Conservation (phyloP, 2,888 invertebrate genomes). For the Dryobota labecula region DNA sequence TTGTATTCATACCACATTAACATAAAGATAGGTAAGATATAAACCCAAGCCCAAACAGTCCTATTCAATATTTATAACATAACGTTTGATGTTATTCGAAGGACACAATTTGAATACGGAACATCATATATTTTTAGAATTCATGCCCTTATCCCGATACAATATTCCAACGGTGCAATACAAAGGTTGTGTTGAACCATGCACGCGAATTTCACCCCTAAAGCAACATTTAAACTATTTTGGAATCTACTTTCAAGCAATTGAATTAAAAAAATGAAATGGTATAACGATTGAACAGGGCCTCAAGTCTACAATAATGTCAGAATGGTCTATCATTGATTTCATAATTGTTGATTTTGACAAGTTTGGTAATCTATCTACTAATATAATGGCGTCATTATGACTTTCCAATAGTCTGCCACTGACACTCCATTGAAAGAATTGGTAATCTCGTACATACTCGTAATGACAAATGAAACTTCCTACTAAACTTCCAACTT, state of each 20-base stretch:
- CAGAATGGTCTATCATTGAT: too few relatives aligned
- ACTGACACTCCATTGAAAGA: too few relatives aligned
- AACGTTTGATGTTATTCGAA: conserved; percentile 13
- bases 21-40: background rate
- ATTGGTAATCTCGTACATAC: too few relatives aligned
- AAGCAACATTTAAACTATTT: background rate
- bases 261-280: background rate
- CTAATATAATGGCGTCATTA: too few relatives aligned
- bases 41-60: background rate
- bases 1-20: conserved; percentile 10
- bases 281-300: conserved; percentile 1
- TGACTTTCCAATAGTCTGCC: too few relatives aligned
- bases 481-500: too few relatives aligned
- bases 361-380: too few relatives aligned
- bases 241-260: background rate
- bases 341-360: too few relatives aligned
- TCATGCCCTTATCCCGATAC: background rate
- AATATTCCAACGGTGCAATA: conserved; percentile 4
- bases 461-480: too few relatives aligned
- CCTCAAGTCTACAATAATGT: too few relatives aligned
- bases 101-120: conserved; percentile 36
- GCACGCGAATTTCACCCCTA: conserved; percentile 2
- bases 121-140: conserved; percentile 27
- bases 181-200: background rate
- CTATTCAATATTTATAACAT: conserved; percentile 25